phyloP scores from a whole-genome alignment of 2,113 vertebrate species.

The Dromaius novaehollandiae region DNA sequence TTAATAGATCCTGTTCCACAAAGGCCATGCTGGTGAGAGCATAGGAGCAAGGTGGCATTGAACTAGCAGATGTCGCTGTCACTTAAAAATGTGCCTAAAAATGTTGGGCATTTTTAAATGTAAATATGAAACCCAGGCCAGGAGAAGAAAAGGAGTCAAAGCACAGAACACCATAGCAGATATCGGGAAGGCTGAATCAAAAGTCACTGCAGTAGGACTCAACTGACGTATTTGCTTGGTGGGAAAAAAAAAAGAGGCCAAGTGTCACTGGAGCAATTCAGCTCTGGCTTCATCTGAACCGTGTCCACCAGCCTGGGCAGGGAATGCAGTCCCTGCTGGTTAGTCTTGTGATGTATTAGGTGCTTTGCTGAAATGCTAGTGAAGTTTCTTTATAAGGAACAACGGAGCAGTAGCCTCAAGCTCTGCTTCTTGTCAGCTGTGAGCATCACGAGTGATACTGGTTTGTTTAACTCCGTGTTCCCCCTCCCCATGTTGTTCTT shows the following conservation, averaged over 20 bases:
- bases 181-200: background rate
- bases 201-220: background rate
- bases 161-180: background rate
- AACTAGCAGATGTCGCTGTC: background rate
- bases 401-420: background rate
- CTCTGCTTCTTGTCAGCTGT: constrained; percentile 71
- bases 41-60: background rate
- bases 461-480: constrained; percentile 52
- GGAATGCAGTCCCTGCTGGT: background rate
- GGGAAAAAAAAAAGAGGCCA: background rate
- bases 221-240: background rate
- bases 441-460: background rate
- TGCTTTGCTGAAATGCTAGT: constrained; percentile 31
- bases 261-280: background rate
- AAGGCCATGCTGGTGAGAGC: background rate
- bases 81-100: background rate
- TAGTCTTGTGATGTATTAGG: background rate
- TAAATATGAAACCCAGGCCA: background rate
- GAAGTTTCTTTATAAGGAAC: background rate
- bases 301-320: background rate
- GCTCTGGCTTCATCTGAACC: background rate
- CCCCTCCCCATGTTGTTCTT: constrained; percentile 3
- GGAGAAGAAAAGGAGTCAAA: background rate
- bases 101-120: background rate
- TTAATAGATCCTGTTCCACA: background rate